Evolutionary conservation across 2,113 vertebrate species (phyloP).

Genomic region (Mus pahari): DNA sequence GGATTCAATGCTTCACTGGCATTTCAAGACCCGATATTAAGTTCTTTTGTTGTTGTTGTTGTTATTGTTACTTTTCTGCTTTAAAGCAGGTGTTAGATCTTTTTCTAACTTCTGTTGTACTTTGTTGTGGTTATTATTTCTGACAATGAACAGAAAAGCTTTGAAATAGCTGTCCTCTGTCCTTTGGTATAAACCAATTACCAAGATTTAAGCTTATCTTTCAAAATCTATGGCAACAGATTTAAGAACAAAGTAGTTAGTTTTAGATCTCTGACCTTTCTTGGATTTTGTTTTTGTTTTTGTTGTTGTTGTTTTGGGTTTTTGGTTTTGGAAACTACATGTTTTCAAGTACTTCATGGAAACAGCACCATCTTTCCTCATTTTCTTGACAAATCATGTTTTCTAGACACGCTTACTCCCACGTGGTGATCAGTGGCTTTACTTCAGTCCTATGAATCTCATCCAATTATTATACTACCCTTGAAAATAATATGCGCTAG

Average conservation of each 20-base stretch:
- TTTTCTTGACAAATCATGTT: slow-evolving; percentile 59
- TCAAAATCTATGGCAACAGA: slow-evolving; percentile 65
- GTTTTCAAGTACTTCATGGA: slow-evolving; percentile 60
- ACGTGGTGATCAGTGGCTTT: slow-evolving; percentile 34
- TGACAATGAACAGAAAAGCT: slow-evolving; percentile 77
- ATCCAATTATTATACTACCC: background rate
- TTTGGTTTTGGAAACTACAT: slow-evolving; percentile 61
- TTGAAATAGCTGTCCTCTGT: slow-evolving; percentile 78
- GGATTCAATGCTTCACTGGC: background rate
- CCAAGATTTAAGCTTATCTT: slow-evolving; percentile 69
- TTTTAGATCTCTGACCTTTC: slow-evolving; percentile 70
- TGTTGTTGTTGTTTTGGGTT: no score
- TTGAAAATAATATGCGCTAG: background rate
- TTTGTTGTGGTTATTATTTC: slow-evolving; percentile 75
- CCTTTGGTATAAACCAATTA: slow-evolving; percentile 79
- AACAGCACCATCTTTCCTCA: slow-evolving; percentile 51
- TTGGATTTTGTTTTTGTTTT: background rate
- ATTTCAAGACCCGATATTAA: slow-evolving; percentile 21
- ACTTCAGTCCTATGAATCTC: slow-evolving; percentile 44
- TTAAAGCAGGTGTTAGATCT: slow-evolving; percentile 56
- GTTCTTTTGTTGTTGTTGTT: slow-evolving; percentile 19
- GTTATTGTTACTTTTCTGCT: slow-evolving; percentile 63
- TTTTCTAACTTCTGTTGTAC: slow-evolving; percentile 75
- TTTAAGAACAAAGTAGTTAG: slow-evolving; percentile 71
- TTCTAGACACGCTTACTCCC: slow-evolving; percentile 1